Conservation (phyloP, 2,888 invertebrate genomes). For the Herminia tarsipennalis region DNA sequence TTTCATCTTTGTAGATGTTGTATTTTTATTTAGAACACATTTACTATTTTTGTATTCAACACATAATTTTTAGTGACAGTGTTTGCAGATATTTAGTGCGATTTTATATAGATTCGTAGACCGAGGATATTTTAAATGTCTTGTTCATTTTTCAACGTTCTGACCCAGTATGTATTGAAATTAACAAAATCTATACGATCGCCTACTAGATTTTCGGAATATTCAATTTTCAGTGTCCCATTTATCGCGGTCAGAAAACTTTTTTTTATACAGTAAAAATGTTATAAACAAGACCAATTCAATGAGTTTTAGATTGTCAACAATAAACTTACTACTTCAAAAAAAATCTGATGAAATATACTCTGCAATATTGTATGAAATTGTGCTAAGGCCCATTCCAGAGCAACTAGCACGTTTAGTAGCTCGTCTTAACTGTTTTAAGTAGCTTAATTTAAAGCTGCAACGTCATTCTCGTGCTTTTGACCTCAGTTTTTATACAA, state of each 20-base stretch:
- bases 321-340: not conserved
- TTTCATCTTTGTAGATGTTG: too few relatives aligned
- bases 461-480: slow-evolving; percentile 43
- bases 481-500: slow-evolving; percentile 27
- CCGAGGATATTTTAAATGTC: too few relatives aligned
- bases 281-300: not conserved
- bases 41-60: too few relatives aligned
- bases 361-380: slow-evolving; percentile 25
- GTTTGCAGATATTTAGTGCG: too few relatives aligned
- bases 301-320: not conserved
- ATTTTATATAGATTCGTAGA: too few relatives aligned
- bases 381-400: slow-evolving; percentile 43
- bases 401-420: slow-evolving; percentile 52
- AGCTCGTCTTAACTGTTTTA: slow-evolving; percentile 46
- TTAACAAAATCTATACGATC: too few relatives aligned
- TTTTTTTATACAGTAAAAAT: too few relatives aligned
- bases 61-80: too few relatives aligned
- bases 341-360: slow-evolving; percentile 3
- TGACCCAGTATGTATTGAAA: too few relatives aligned
- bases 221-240: not conserved
- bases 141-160: too few relatives aligned
- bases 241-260: too few relatives aligned
- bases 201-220: not conserved
- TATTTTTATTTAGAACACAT: too few relatives aligned
- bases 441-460: slow-evolving; percentile 47